Evolutionary conservation across 2,113 vertebrate species (phyloP).

Genomic region (Deroptyus accipitrinus): DNA sequence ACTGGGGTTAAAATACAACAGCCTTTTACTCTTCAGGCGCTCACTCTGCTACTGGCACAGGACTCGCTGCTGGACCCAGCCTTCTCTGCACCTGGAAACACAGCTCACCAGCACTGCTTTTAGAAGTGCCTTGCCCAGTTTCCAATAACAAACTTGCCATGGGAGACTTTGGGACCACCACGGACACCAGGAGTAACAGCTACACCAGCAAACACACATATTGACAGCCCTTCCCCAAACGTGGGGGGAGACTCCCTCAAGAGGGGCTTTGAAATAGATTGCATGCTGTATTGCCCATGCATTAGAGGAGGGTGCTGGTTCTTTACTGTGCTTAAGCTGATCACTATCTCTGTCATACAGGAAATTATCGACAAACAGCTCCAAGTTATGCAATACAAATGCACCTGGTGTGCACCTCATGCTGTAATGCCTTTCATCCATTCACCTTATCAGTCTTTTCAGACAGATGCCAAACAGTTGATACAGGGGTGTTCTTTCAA

Average conservation of each 20-base stretch:
- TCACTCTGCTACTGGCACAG: neutral
- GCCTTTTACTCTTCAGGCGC: neutral
- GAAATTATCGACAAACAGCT: neutral
- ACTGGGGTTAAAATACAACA: neutral
- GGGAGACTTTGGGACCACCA: neutral
- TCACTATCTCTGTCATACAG: neutral
- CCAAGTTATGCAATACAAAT: neutral
- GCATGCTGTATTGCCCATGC: fast-evolving
- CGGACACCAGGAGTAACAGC: neutral
- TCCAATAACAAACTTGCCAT: neutral
- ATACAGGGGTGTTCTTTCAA: neutral
- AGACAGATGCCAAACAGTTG: neutral
- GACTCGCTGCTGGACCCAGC: fast-evolving
- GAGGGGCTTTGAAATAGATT: neutral
- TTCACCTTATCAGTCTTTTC: neutral
- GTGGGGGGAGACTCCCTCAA: neutral
- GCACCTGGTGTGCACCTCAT: neutral
- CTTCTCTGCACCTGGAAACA: neutral
- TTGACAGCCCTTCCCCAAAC: neutral
- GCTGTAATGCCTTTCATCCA: neutral
- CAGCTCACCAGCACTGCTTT: neutral
- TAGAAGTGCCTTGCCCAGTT: neutral
- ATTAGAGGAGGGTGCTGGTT: neutral
- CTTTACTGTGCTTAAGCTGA: neutral
- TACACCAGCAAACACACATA: neutral